Percentiles rank a stretch among this genome's conserved stretches.
Evolutionary conservation across 2,113 vertebrate genomes (phyloP).

Genomic region (Brachyhypopomus gauderio): DNA sequence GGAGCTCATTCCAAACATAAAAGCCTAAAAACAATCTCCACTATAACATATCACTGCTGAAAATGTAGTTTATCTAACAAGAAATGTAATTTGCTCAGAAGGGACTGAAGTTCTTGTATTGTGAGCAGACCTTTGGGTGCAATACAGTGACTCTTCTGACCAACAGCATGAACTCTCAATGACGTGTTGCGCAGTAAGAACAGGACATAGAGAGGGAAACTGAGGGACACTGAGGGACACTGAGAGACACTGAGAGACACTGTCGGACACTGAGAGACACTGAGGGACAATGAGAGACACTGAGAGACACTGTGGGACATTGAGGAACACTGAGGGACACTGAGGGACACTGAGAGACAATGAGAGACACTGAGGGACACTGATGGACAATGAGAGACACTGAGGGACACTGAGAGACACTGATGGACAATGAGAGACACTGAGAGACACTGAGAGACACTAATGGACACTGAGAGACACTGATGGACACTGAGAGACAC

Average conservation of each 20-base stretch:
- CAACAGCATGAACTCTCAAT: neutral
- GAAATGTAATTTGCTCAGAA: too few species aligned
- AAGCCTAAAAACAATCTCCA: neutral
- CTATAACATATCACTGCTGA: neutral
- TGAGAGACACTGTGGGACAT: constrained; percentile 18
- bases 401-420: too few species aligned
- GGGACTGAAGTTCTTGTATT: too few species aligned
- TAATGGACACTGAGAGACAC: constrained; percentile 20
- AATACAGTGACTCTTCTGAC: neutral
- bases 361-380: too few species aligned
- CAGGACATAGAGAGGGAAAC: neutral
- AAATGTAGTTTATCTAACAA: neutral
- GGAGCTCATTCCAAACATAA: neutral
- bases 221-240: constrained; percentile 43
- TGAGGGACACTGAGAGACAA: too few species aligned
- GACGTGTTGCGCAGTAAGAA: neutral
- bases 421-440: too few species aligned
- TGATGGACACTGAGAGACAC: constrained; percentile 40
- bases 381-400: neutral
- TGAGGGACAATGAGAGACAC: too few species aligned
- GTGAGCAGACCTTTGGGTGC: too few species aligned
- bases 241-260: too few species aligned
- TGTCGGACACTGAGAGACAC: too few species aligned
- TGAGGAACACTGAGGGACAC: neutral
- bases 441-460: constrained; percentile 17